Base-by-base conservation (phyloP, 2,888 invertebrate species). In the Agrochola macilenta region DNA sequence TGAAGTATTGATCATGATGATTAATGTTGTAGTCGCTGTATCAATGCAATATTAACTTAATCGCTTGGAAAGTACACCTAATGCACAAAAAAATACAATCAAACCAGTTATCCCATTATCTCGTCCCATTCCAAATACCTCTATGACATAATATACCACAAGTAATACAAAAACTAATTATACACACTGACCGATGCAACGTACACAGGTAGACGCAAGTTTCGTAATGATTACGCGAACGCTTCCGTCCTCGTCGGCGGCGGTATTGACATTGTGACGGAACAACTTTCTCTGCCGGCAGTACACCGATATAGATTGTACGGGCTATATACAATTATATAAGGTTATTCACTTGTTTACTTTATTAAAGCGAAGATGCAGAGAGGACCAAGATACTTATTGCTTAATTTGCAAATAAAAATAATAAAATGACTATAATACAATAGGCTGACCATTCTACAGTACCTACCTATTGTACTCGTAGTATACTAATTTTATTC, bases 201-300 rank as follows among this genome's bases (percentile, higher is more conserved):
- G 68, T 82, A 80, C 72, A 60, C 76, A 82, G 82, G 74, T 76
- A 76, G 71, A 60, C 65, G 49, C 75, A 86, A 74, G 87, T 91
- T 90, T 87, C 89, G 90, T 91, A 91, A 91, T 82, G 54, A 88
- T 91, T 91, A 90, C 87, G 91, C 86, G 87, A 87, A 70, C 75
- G 82, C 81, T 91, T 91, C 91, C 91, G 89, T 86, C 86, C 87
- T 80, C 73, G 82, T 43, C 76, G 58, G 49, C 81, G 66, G 77
- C 66, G 85, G 69, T 90, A 90, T 91, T 91, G 91, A 91, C 91
- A 91, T 91, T 91, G 89, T 85, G 68, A 78, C 85, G 78, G 73
- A 84, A 84, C 89, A 87, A 91, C 90, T 91, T 91, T 91, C 91
- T 89, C 91, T 82, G 71, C 74, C 60, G 75, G 60, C 83, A 83